These are phyloP conservation scores for Xiphophorus hellerii DNA, from an alignment of 2,113 vertebrate genomes.

Conservation along the genomic window DNA sequence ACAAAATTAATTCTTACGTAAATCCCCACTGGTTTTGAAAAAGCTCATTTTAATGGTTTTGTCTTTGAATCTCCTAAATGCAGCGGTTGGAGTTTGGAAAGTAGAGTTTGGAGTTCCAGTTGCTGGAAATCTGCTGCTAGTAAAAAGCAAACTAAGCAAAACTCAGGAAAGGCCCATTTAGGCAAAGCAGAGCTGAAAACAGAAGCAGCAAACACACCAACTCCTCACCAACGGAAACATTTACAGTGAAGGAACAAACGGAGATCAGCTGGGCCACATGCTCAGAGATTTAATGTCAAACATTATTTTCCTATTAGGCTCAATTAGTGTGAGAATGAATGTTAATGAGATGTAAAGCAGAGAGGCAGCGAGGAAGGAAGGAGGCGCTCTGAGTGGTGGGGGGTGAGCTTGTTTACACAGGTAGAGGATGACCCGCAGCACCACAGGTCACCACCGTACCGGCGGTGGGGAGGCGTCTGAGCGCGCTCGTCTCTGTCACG, in stretches of 20 bases:
- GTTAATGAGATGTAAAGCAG: slow-evolving; percentile 92
- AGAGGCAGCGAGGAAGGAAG: slow-evolving; percentile 47
- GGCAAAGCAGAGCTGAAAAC: slow-evolving; percentile 7
- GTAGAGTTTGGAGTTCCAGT: background rate
- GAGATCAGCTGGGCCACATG: slow-evolving; percentile 62
- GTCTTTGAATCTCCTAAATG: slow-evolving; percentile 10
- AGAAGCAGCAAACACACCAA: slow-evolving; percentile 36
- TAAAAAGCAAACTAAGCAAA: slow-evolving; percentile 27
- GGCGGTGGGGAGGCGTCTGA: slow-evolving; percentile 17
- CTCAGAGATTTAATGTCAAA: slow-evolving; percentile 80
- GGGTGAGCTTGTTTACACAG: slow-evolving; percentile 72
- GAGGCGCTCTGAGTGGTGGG: slow-evolving; percentile 59
- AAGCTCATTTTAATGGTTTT: slow-evolving; percentile 17
- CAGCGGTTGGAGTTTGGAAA: slow-evolving; percentile 18
- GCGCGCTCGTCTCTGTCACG: slow-evolving; percentile 13
- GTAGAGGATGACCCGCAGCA: slow-evolving; percentile 51
- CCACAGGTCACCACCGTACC: slow-evolving; percentile 46
- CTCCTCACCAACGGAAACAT: slow-evolving; percentile 53
- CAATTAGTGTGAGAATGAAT: slow-evolving; percentile 85
- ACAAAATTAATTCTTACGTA: background rate
- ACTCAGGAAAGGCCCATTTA: background rate
- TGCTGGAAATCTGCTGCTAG: slow-evolving; percentile 3
- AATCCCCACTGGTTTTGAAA: slow-evolving; percentile 1
- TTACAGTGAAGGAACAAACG: slow-evolving; percentile 52
- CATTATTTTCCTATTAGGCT: slow-evolving; percentile 86